A percentile compares a stretch with the other conserved stretches of the same genome.
Conservation (phyloP, 2,888 invertebrate genomes). For the Philaethria dido region DNA sequence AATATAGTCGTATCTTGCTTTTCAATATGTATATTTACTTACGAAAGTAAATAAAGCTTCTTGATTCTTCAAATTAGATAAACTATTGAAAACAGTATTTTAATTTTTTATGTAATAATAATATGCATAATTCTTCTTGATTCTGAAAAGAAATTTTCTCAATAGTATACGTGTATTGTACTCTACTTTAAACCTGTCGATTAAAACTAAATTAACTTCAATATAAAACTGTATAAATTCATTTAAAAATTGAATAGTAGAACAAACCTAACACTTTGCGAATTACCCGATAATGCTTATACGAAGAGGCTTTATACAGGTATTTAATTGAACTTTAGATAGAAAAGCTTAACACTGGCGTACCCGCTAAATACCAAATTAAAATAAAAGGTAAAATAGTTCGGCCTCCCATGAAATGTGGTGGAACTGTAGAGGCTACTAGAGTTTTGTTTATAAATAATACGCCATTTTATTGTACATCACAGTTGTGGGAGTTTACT, state of each 20-base stretch:
- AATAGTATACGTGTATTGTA: background rate
- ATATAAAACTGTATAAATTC: background rate
- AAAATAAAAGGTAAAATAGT: too few relatives aligned
- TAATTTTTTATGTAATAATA: background rate
- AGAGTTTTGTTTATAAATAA: too few relatives aligned
- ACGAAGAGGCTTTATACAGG: background rate
- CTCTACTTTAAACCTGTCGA: background rate
- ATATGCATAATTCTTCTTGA: background rate
- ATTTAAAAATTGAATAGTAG: conserved; percentile 1
- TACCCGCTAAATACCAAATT: too few relatives aligned
- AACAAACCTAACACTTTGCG: background rate
- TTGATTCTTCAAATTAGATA: background rate
- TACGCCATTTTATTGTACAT: too few relatives aligned
- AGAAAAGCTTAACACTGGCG: too few relatives aligned
- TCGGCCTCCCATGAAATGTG: too few relatives aligned
- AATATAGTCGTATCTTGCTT: background rate
- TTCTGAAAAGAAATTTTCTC: too few relatives aligned
- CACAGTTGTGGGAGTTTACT: too few relatives aligned
- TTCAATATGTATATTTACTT: background rate
- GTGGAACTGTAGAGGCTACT: too few relatives aligned
- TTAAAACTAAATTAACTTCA: background rate
- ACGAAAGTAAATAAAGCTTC: background rate
- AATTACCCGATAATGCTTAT: background rate
- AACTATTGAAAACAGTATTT: background rate
- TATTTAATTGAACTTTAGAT: background rate